Evolutionary conservation across 2,113 vertebrate species (phyloP).

Genomic region (Salvelinus namaycush): DNA sequence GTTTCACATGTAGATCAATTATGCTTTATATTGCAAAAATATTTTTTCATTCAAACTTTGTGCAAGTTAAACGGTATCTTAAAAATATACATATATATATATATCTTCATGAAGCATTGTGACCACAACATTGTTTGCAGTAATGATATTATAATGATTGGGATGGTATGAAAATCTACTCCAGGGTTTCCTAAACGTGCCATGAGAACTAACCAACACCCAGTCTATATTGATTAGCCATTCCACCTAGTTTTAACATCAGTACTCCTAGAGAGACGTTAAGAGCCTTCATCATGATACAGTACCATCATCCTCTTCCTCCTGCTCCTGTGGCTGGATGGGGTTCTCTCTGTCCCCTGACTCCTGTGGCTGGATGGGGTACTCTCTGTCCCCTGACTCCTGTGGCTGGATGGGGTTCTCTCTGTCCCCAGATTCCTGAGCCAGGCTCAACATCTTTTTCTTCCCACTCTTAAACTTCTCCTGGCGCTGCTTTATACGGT

Average conservation of each 20-base stretch:
- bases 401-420: slow-evolving; percentile 55
- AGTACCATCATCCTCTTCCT: slow-evolving; percentile 84
- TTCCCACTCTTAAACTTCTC: slow-evolving; percentile 98
- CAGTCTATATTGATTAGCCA: too few relatives aligned
- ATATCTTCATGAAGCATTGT: slow-evolving; percentile 28
- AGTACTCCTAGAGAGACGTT: neutral
- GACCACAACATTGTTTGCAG: slow-evolving; percentile 29
- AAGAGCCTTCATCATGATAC: slow-evolving; percentile 65
- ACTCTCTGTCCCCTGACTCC: slow-evolving; percentile 82
- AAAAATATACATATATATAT: neutral
- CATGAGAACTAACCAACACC: too few relatives aligned
- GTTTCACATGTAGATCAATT: slow-evolving; percentile 89
- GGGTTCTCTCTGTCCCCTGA: slow-evolving; percentile 81
- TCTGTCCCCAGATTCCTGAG: slow-evolving; percentile 87
- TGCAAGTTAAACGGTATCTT: neutral
- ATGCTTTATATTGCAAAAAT: slow-evolving; percentile 23
- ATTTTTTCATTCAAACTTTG: neutral
- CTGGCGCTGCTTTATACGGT: slow-evolving; percentile 96
- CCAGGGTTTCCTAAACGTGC: too few relatives aligned
- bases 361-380: slow-evolving; percentile 69
- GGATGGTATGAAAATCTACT: too few relatives aligned
- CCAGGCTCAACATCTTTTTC: slow-evolving; percentile 91
- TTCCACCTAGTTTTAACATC: neutral
- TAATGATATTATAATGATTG: neutral
- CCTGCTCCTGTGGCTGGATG: slow-evolving; percentile 75